These are phyloP conservation scores for Pangasianodon gigas DNA, from an alignment of 2,113 vertebrate species.

Conservation along the genomic window DNA sequence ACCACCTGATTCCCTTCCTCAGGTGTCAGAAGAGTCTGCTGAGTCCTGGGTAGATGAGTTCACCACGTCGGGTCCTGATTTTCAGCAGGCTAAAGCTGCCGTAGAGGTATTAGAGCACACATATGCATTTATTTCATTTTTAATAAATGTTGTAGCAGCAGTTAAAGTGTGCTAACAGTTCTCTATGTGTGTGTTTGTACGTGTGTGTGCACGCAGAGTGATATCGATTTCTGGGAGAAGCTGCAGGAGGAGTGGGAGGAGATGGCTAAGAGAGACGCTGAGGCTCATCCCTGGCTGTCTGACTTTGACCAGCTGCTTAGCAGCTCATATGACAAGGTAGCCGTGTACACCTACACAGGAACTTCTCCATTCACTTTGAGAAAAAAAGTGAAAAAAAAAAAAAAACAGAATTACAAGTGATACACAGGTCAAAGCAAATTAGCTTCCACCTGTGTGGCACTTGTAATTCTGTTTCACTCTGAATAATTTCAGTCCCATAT, in stretches of 20 bases:
- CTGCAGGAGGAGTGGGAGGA: conserved; percentile 98
- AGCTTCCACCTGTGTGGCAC: neutral
- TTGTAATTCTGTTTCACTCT: neutral
- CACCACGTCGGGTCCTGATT: conserved; percentile 82
- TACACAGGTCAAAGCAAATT: neutral
- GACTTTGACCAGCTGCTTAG: conserved; percentile 90
- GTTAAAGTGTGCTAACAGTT: conserved; percentile 21
- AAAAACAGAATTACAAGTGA: no score
- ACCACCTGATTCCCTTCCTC: conserved; percentile 12
- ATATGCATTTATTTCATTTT: neutral
- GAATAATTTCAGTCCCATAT: neutral
- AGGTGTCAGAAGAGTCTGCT: conserved; percentile 87
- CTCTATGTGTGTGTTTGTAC: conserved; percentile 34
- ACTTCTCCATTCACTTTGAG: neutral
- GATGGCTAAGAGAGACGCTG: conserved; percentile 95
- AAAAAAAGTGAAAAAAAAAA: no score
- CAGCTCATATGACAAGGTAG: conserved; percentile 92
- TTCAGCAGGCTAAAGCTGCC: conserved; percentile 93
- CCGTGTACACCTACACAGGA: neutral
- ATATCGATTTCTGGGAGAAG: conserved; percentile 99
- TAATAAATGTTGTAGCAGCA: neutral
- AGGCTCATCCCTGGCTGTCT: conserved; percentile 95
- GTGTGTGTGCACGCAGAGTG: conserved; percentile 76
- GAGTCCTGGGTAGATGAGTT: conserved; percentile 98
- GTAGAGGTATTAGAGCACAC: conserved; percentile 83